Percentiles rank a stretch among this genome's conserved stretches.
Evolutionary conservation across 2,888 invertebrate species (phyloP).

Genomic region (Sinohyriopsis cumingii): DNA sequence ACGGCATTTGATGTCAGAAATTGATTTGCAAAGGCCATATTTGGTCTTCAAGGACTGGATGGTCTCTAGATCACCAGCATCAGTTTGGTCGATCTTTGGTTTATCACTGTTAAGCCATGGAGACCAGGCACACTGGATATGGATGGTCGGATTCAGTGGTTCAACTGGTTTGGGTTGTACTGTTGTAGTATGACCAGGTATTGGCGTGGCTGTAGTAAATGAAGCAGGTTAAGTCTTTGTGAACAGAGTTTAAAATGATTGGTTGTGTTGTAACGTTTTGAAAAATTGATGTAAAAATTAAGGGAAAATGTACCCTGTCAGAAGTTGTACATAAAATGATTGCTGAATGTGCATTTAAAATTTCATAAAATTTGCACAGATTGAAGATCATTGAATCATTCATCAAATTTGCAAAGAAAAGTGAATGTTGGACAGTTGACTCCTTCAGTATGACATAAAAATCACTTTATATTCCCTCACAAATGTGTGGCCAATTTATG

Average conservation of each 20-base stretch:
- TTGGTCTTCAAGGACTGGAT: slow-evolving; percentile 41
- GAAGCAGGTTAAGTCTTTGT: not conserved
- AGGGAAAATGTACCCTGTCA: no score
- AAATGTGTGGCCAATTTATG: no score
- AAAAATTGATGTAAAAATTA: not conserved
- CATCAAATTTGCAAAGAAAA: no score
- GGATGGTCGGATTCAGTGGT: slow-evolving; percentile 22
- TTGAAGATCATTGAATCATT: no score
- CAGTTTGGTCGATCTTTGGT: slow-evolving; percentile 39
- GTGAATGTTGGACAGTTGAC: no score
- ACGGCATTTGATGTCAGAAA: slow-evolving; percentile 51
- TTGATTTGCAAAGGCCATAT: slow-evolving; percentile 53
- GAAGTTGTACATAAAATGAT: no score
- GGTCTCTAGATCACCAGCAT: slow-evolving; percentile 54
- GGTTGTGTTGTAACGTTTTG: not conserved
- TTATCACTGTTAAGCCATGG: slow-evolving; percentile 54
- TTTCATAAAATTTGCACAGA: no score
- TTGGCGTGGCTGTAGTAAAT: slow-evolving; percentile 1
- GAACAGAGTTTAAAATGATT: not conserved
- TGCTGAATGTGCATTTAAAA: no score
- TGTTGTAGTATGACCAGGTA: slow-evolving; percentile 13
- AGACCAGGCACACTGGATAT: slow-evolving; percentile 53
- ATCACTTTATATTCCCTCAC: no score
- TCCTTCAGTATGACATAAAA: no score
- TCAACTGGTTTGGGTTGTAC: slow-evolving; percentile 8